A percentile compares a stretch with the other conserved stretches of the same genome.
These are phyloP conservation scores for Verasper variegatus DNA, from an alignment of 2,113 vertebrate genomes.

Conservation along the genomic window DNA sequence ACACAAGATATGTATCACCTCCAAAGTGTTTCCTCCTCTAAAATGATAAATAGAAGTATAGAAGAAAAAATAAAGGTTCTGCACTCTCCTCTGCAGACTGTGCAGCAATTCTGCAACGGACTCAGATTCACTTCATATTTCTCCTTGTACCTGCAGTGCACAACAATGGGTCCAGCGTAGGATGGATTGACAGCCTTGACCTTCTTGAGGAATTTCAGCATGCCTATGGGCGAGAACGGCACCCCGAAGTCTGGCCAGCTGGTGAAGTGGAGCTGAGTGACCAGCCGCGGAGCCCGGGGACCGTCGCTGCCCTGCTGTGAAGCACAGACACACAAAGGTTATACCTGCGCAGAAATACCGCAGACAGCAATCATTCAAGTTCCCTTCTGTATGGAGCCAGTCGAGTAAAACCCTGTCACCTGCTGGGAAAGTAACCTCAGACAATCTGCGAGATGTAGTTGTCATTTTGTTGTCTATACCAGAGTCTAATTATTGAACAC, in stretches of 20 bases:
- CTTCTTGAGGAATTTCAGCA: constrained; percentile 99
- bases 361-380: constrained; percentile 4
- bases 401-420: neutral
- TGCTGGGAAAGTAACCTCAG: constrained; percentile 1
- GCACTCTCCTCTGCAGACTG: neutral
- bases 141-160: constrained; percentile 91
- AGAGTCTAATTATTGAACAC: constrained; percentile 48
- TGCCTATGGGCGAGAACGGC: constrained; percentile 97
- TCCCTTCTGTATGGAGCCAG: neutral
- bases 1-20: too few relatives aligned
- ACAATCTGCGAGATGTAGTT: neutral
- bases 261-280: constrained; percentile 98
- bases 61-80: neutral
- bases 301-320: constrained; percentile 88
- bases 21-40: neutral
- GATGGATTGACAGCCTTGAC: constrained; percentile 91
- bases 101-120: neutral
- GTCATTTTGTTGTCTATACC: constrained; percentile 5
- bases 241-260: constrained; percentile 99
- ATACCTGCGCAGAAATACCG: constrained; percentile 7
- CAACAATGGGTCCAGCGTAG: constrained; percentile 90
- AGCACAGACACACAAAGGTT: constrained; percentile 36
- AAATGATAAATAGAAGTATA: neutral
- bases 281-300: constrained; percentile 87
- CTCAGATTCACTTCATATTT: too few relatives aligned